These are phyloP conservation scores for Oenanthe melanoleuca DNA, from an alignment of 2,113 vertebrate species.

Conservation along the genomic window DNA sequence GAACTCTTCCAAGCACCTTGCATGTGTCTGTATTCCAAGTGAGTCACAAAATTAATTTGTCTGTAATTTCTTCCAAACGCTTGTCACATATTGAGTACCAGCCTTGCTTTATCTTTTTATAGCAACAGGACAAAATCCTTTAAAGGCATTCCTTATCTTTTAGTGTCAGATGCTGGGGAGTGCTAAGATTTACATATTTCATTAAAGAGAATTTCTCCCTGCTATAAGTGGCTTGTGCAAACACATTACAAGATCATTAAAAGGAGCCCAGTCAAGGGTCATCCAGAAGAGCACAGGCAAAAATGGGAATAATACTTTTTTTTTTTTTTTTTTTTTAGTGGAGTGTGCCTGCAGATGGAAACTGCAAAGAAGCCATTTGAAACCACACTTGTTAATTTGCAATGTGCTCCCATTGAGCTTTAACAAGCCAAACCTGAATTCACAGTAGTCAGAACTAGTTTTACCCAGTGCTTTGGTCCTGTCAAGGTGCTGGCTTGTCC, in stretches of 20 bases:
- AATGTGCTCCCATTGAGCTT: neutral
- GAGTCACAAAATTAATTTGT: neutral
- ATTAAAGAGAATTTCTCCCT: neutral
- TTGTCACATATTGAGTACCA: neutral
- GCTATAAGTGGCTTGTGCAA: neutral
- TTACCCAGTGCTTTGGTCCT: neutral
- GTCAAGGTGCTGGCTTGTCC: neutral
- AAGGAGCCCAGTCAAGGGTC: neutral
- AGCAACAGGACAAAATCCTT: neutral
- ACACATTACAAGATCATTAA: neutral
- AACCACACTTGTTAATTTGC: neutral
- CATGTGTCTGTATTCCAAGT: neutral
- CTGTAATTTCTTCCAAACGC: neutral
- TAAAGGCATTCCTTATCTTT: slow-evolving; percentile 2
- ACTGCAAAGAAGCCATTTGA: neutral
- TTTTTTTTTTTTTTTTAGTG: neutral
- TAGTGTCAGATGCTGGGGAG: neutral
- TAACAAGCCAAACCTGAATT: neutral
- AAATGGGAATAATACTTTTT: neutral
- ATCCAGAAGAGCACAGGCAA: neutral
- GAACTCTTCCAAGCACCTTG: neutral
- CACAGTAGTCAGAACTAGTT: neutral
- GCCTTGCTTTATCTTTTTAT: neutral
- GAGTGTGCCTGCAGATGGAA: neutral
- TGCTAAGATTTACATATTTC: neutral